Base-by-base conservation (phyloP, 2,113 vertebrate species). In the Pardalotus punctatus region DNA sequence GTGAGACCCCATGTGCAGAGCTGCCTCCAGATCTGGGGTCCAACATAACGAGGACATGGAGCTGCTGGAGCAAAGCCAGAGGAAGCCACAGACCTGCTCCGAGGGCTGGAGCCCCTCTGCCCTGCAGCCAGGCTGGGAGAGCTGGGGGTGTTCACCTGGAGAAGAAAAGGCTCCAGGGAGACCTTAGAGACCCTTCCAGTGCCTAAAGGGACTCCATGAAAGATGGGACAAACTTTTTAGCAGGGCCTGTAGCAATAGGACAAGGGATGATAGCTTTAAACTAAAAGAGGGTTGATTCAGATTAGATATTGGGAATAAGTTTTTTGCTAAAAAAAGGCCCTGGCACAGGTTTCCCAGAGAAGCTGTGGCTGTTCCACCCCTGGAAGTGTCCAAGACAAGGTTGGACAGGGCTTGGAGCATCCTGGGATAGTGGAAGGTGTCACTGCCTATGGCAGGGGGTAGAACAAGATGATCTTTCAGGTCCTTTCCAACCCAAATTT, bases 51-150 rank as follows among this genome's bases (percentile, higher is more conserved):
- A n/a, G 18, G 25, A 35, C 1, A 0, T 61, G 70, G 61, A 61
- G 14, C 40, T 82, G 24, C 62, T 61, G 62, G 17, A 61, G 25
- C 1, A 18, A 62, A 6, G 61, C 47, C 48, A 69, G 47, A 76
- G 71, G 29, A 76, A 8, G 9, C 40, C n/a, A 31, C 0, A 0
- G n/a, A 90, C 14, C 1, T 69, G 17, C 0, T 54, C n/a, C 1
- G 0, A 54, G 47, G 5, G 12, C 70, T 90, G 47, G 9, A 76
- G 35, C 3, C 29, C 36, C 10, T 73, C 24, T 76, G 53, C 70
- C 67, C 24, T 47, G 38, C 20, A 47, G 19, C 24, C 29, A 40
- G 47, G 8, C 31, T 76, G 47, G 14, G 70, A 76, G 21, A 62
- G 25, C 40, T 90, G 79, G 25, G n/a, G 3, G 5, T 12, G 40